Evolutionary conservation across 1,140 invertebrate genomes (phyloP).

Genomic region (Delia radicum): DNA sequence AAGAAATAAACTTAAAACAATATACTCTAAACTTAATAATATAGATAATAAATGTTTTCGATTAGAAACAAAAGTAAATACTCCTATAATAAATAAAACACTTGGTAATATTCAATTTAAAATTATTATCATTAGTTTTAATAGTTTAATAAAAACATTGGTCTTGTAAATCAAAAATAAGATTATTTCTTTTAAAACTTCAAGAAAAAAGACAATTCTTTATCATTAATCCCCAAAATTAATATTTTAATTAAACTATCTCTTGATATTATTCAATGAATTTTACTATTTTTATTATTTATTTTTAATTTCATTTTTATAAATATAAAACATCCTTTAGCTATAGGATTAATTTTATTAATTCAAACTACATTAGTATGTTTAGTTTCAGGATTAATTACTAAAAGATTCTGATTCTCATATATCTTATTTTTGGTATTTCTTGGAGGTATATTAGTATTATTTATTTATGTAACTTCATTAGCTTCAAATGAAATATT

Average conservation of each 20-base stretch:
- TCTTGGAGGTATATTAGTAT: constrained; percentile 60
- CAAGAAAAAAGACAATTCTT: constrained; percentile 58
- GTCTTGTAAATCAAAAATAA: constrained; percentile 64
- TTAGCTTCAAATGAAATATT: constrained; percentile 61
- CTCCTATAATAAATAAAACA: constrained; percentile 48
- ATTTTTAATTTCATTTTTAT: constrained; percentile 51
- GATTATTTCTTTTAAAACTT: no score
- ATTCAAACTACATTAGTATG: no score
- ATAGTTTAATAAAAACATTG: constrained; percentile 64
- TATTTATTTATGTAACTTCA: constrained; percentile 63
- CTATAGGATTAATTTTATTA: constrained; percentile 58
- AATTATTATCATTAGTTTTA: constrained; percentile 58
- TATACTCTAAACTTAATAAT: constrained; percentile 61
- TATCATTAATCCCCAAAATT: constrained; percentile 64
- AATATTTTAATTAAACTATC: no score
- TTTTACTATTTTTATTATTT: constrained; percentile 45
- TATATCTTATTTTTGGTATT: constrained; percentile 25
- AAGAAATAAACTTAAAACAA: constrained; percentile 60
- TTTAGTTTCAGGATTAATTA: no score
- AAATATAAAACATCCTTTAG: constrained; percentile 58
- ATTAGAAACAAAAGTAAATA: constrained; percentile 58
- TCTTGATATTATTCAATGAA: constrained; percentile 54
- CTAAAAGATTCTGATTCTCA: not conserved
- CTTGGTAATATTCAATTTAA: constrained; percentile 49
- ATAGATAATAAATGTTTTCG: constrained; percentile 59